These are phyloP conservation scores for Mallotus villosus DNA, from an alignment of 2,797 vertebrate genomes.

Conservation along the genomic window DNA sequence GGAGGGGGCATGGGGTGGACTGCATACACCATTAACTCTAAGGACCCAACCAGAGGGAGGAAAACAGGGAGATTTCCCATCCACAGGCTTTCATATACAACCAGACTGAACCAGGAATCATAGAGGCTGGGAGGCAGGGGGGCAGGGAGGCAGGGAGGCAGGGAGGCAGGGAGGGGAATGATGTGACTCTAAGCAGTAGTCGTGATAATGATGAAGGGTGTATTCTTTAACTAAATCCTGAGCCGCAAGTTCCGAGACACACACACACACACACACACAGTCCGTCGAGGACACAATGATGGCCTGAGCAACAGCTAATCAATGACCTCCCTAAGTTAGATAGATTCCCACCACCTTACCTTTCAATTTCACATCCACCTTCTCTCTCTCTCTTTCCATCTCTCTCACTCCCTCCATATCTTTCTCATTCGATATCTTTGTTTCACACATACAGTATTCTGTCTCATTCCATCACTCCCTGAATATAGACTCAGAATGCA, in stretches of 20 bases:
- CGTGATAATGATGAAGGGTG: background rate
- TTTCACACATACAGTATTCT: background rate
- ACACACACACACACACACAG: slow-evolving; percentile 33
- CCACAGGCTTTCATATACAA: too few relatives aligned
- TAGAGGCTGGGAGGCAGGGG: slow-evolving; percentile 25
- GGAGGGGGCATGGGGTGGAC: too few relatives aligned
- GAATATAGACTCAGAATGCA: too few relatives aligned
- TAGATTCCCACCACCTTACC: slow-evolving; percentile 11
- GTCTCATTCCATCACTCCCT: too few relatives aligned
- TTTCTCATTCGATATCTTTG: background rate
- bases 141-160: slow-evolving; percentile 26
- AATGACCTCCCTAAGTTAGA: slow-evolving; percentile 18
- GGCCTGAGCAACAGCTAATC: slow-evolving; percentile 20
- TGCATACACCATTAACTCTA: too few relatives aligned
- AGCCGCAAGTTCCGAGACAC: slow-evolving; percentile 34
- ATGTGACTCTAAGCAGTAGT: background rate
- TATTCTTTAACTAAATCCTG: slow-evolving; percentile 56
- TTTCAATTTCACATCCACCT: background rate
- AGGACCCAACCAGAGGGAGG: too few relatives aligned
- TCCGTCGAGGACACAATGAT: background rate
- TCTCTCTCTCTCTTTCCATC: background rate
- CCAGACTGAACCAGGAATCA: too few relatives aligned
- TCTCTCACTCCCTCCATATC: background rate
- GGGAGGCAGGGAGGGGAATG: background rate
- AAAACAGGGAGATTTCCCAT: too few relatives aligned